Evolutionary conservation across 2,888 invertebrate species (phyloP), one percentile per base, ranked within the genome.

Genomic region (Orthonychiurus folsomi): DNA sequence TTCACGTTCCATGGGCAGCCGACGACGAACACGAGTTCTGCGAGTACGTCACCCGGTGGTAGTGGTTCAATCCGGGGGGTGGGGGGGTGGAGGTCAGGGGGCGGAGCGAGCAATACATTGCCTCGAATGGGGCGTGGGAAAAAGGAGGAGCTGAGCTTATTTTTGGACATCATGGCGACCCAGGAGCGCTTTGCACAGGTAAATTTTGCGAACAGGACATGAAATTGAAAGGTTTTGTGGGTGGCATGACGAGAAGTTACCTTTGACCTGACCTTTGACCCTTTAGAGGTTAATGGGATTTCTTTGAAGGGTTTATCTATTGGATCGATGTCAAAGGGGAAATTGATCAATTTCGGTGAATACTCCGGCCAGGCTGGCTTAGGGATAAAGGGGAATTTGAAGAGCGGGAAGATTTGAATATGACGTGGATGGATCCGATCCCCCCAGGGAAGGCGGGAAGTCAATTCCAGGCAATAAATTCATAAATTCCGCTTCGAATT

Each of bases 131-230:
- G 66, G 28, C 67, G 76, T 85, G 86, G 18, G 80, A 87, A 64
- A 86, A 87, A 87, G 75, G 87, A 87, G 79, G 86, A 87, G 76
- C 82, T 88, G 75, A 83, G 86, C 53, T 81, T 89, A 57, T 87
- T 88, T 79, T 85, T 88, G 76, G 88, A 89, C 75, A 88, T 89
- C 73, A 81, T 89, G 77, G 88, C 88, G 76, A 86, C 88, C 61
- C 88, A 89, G 81, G 87, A 88, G 76, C 82, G 84, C 76, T 86
- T 89, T 76, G 87, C 87, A 75, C 86, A 88, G 88, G 88, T 88
- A n/a, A n/a, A n/a, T n/a, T n/a, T n/a, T n/a, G n/a, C n/a, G n/a
- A n/a, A n/a, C n/a, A n/a, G n/a, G n/a, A n/a, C n/a, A n/a, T n/a
- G n/a, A n/a, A n/a, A n/a, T n/a, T n/a, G n/a, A n/a, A n/a, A 79